Evolutionary conservation across 1,140 invertebrate genomes (phyloP).

Genomic region (Chrysomallon squamiferum): DNA sequence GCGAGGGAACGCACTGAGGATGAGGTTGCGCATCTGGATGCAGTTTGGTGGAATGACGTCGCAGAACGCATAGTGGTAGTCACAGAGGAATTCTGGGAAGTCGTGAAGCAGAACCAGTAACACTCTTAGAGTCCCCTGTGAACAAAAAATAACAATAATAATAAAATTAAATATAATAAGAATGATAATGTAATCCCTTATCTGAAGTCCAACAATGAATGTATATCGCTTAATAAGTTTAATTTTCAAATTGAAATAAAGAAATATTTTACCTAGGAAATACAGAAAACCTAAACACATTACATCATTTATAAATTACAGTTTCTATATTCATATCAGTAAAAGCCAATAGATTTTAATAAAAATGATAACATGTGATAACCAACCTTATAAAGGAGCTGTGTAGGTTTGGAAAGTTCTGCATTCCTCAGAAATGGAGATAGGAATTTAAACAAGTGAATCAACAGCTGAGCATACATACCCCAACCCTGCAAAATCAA

Average conservation of each 20-base stretch:
- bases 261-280: too few species aligned
- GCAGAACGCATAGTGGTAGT: conserved; percentile 99
- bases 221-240: too few species aligned
- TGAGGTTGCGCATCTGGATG: conserved; percentile 98
- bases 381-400: conserved; percentile 81
- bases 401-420: conserved; percentile 91
- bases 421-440: conserved; percentile 97
- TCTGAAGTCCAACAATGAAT: too few species aligned
- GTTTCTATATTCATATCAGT: too few species aligned
- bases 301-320: too few species aligned
- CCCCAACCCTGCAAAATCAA: conserved; percentile 63
- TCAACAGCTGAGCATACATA: conserved; percentile 82
- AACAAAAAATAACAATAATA: conserved; percentile 24
- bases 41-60: conserved; percentile 99
- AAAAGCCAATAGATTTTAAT: too few species aligned
- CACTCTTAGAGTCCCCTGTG: conserved; percentile 89
- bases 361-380: too few species aligned
- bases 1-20: conserved; percentile 95
- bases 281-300: too few species aligned
- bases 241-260: too few species aligned
- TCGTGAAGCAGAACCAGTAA: conserved; percentile 96
- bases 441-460: conserved; percentile 96
- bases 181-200: too few species aligned
- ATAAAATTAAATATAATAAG: too few species aligned
- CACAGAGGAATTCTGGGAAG: conserved; percentile 98